These are phyloP conservation scores for Dioctria rufipes DNA, from an alignment of 2,888 invertebrate species.

Conservation along the genomic window DNA sequence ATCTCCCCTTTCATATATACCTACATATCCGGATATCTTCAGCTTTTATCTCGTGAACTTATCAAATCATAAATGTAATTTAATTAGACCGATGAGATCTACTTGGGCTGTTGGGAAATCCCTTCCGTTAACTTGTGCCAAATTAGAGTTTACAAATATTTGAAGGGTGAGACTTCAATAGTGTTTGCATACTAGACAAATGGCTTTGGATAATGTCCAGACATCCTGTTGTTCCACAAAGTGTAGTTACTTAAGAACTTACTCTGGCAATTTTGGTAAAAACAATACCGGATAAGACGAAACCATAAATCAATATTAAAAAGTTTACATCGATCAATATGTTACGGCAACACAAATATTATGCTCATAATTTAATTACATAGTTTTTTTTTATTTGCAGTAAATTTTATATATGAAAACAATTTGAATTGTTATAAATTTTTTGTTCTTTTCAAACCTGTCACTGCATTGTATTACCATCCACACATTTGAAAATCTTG, in stretches of 20 bases:
- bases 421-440: no score
- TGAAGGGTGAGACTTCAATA: slow-evolving; percentile 33
- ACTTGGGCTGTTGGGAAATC: slow-evolving; percentile 29
- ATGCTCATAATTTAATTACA: no score
- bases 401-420: no score
- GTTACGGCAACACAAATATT: no score
- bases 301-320: no score
- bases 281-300: no score
- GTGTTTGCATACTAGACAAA: slow-evolving; percentile 21
- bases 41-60: slow-evolving; percentile 46
- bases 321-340: no score
- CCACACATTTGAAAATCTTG: no score
- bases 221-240: slow-evolving; percentile 34
- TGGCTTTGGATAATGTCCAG: slow-evolving; percentile 41
- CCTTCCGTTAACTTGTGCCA: slow-evolving; percentile 44
- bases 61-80: slow-evolving; percentile 54
- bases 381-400: no score
- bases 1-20: slow-evolving; percentile 30
- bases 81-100: slow-evolving; percentile 52
- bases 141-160: slow-evolving; percentile 53
- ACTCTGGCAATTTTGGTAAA: background rate
- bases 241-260: slow-evolving; percentile 1
- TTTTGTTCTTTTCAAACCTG: no score
- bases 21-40: background rate
- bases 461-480: no score